phyloP scores from a whole-genome alignment of 2,113 vertebrate species.

The Dromas ardeola region DNA sequence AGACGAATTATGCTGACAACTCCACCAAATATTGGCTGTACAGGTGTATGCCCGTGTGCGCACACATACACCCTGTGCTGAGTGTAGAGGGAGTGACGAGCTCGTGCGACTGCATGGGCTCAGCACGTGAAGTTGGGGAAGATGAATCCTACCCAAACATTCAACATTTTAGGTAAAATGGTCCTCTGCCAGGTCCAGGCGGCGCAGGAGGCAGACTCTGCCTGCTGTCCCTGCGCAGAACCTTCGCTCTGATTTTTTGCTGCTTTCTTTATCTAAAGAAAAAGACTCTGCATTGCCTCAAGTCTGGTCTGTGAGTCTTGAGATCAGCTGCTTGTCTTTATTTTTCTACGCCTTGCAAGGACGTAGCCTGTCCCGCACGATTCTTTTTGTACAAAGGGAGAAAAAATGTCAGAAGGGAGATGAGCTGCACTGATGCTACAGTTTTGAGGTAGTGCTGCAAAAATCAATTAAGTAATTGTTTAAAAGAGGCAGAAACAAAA shows the following conservation, averaged over 20 bases:
- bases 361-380: background rate
- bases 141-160: background rate
- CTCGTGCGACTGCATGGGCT: background rate
- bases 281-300: background rate
- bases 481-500: background rate
- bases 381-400: background rate
- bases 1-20: background rate
- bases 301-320: background rate
- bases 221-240: background rate
- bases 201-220: background rate
- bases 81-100: background rate
- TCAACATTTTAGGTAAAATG: background rate
- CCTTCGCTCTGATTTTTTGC: background rate
- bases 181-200: background rate
- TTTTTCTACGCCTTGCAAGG: background rate
- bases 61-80: background rate
- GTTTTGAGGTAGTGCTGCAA: background rate
- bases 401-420: background rate
- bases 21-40: too few species aligned
- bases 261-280: background rate
- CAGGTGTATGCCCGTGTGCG: background rate
- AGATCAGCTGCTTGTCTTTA: background rate
- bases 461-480: background rate
- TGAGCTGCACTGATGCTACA: background rate
- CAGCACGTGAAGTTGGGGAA: background rate